Evolutionary conservation across 2,113 vertebrate genomes (phyloP), one percentile per base, ranked within the genome.

Genomic region (Megaceryle torquata): DNA sequence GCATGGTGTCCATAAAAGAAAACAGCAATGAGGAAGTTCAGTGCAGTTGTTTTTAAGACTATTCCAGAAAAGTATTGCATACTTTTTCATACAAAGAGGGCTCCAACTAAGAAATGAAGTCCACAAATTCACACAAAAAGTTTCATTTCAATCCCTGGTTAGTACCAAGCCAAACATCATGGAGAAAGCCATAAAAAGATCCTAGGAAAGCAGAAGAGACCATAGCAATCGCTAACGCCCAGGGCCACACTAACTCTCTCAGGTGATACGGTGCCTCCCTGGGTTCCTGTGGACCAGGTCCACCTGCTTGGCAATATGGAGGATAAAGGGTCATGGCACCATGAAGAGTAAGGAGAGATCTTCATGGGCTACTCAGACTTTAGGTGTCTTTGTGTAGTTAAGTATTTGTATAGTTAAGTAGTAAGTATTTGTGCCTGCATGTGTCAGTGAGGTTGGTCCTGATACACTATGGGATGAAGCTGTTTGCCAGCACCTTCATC

Each of bases 241-340:
- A 2, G 17, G 13, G 25, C 29, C 2, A 0, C 17, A 6, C 16
- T 5, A 16, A 41, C 33, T 39, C 31, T 1, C 4, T 60, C 9
- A 1, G 20, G 4, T 8, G 5, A 2, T n/a, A 2, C 2, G 1
- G 14, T 81, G 29, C 20, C 31, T 54, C 11, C 33, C 17, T 2
- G 2, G 39, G 9, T 7, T 61, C 35, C 35, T 26, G 9, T 14
- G 68, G 72, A 3, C 12, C 4, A 1, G 13, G 26, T 64, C 20
- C 26, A 31, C 24, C 65, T 28, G 5, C 59, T 51, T 41, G 17
- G 50, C 56, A 29, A 4, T 29, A 2, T 1, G 2, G 28, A 74
- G 18, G 21, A 16, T n/a, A 51, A 22, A 70, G 20, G 24, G 13
- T 50, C 6, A 0, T 60, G 29, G 28, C 39, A 33, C 43, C 19